A percentile compares a stretch with the other conserved stretches of the same genome.
These are phyloP conservation scores for Rhodophaea formosa DNA, from an alignment of 2,888 invertebrate species.

Conservation along the genomic window DNA sequence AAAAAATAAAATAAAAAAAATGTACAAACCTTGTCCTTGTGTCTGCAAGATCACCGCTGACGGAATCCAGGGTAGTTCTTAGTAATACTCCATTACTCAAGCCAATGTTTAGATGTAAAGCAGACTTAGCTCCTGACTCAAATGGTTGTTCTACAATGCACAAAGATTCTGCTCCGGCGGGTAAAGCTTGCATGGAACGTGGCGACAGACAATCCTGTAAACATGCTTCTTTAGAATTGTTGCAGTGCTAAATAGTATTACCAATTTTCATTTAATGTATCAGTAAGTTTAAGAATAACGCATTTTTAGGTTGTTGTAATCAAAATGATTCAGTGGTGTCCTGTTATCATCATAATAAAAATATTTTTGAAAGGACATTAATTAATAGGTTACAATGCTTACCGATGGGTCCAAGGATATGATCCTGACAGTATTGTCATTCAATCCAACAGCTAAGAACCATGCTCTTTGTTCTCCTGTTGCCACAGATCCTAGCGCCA, in stretches of 20 bases:
- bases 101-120: slow-evolving; percentile 97
- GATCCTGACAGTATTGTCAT: slow-evolving; percentile 98
- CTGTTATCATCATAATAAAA: slow-evolving; percentile 71
- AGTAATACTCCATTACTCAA: slow-evolving; percentile 97
- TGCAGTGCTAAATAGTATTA: not conserved
- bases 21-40: slow-evolving; percentile 90
- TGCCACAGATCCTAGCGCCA: slow-evolving; percentile 98
- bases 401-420: slow-evolving; percentile 97
- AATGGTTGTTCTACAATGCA: slow-evolving; percentile 94
- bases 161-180: slow-evolving; percentile 97
- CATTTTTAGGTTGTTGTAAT: slow-evolving; percentile 75
- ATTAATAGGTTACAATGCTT: slow-evolving; percentile 43
- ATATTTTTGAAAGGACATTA: not conserved
- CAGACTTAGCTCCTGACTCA: slow-evolving; percentile 85
- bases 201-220: slow-evolving; percentile 94
- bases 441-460: slow-evolving; percentile 97
- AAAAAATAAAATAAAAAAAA: slow-evolving; percentile 3
- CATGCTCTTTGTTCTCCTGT: slow-evolving; percentile 96
- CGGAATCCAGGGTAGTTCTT: slow-evolving; percentile 95
- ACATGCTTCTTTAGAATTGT: not conserved
- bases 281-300: slow-evolving; percentile 74
- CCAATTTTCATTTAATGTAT: slow-evolving; percentile 25
- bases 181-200: slow-evolving; percentile 97
- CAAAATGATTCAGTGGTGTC: slow-evolving; percentile 77
- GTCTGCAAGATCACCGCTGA: slow-evolving; percentile 97